A percentile compares a stretch with the other conserved stretches of the same genome.
Conservation (phyloP, 2,888 invertebrate species). For the Smittia aterrima region DNA sequence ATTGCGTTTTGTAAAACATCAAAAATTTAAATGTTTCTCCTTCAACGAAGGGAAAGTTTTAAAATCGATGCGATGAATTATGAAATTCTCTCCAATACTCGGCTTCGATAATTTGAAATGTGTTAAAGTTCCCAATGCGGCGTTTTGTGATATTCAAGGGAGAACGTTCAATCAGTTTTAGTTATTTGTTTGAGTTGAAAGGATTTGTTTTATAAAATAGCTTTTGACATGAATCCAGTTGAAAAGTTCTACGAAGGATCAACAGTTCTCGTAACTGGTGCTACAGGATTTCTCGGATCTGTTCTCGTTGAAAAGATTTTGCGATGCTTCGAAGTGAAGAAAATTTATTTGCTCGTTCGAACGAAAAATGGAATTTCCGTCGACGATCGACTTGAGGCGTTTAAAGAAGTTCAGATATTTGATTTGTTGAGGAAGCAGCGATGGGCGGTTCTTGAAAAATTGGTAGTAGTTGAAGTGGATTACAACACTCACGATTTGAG, state of each 20-base stretch:
- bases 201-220: not conserved
- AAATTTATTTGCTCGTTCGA: constrained; percentile 53
- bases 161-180: too few species aligned
- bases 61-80: too few species aligned
- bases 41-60: too few species aligned
- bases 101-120: too few species aligned
- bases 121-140: too few species aligned
- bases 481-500: constrained; percentile 55
- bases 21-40: too few species aligned
- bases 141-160: too few species aligned
- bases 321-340: constrained; percentile 50
- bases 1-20: too few species aligned
- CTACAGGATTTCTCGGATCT: constrained; percentile 54
- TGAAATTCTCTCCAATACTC: too few species aligned
- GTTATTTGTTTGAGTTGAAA: not conserved
- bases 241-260: constrained; percentile 50
- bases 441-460: constrained; percentile 56
- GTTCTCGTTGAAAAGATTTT: constrained; percentile 53
- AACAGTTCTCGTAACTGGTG: constrained; percentile 53
- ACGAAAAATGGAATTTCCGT: constrained; percentile 51
- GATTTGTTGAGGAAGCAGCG: constrained; percentile 56
- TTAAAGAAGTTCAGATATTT: constrained; percentile 56
- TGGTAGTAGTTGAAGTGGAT: constrained; percentile 60
- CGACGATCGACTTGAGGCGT: constrained; percentile 50
- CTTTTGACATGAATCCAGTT: constrained; percentile 26